These are phyloP conservation scores for Venusia cambrica DNA, from an alignment of 2,888 invertebrate genomes.

Conservation along the genomic window DNA sequence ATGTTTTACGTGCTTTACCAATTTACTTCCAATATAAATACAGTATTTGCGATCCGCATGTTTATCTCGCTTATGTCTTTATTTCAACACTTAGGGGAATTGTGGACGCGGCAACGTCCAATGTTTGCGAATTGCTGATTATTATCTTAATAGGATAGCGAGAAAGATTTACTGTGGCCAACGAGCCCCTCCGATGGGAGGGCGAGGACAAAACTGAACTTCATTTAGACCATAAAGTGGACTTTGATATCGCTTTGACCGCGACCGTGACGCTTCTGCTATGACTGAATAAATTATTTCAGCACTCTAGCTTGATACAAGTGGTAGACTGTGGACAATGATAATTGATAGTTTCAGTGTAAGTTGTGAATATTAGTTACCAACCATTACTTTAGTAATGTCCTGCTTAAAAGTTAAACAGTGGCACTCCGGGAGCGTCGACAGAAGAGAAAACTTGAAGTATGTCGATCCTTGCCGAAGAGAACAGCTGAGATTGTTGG, in stretches of 20 bases:
- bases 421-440: too few relatives aligned
- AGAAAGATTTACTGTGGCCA: conserved; percentile 54
- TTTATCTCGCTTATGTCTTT: conserved; percentile 21
- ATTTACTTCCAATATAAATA: conserved; percentile 4
- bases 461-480: too few relatives aligned
- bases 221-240: conserved; percentile 16
- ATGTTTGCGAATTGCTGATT: conserved; percentile 66
- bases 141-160: conserved; percentile 70
- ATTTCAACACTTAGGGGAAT: conserved; percentile 26
- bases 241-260: conserved; percentile 25
- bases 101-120: conserved; percentile 45
- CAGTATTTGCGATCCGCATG: conserved; percentile 6
- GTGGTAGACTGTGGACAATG: too few relatives aligned
- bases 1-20: not conserved
- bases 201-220: conserved; percentile 20
- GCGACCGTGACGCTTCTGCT: conserved; percentile 22
- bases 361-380: too few relatives aligned
- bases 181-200: conserved; percentile 25
- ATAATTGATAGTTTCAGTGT: too few relatives aligned
- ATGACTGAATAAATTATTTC: conserved; percentile 14
- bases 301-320: too few relatives aligned
- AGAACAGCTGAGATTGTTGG: too few relatives aligned
- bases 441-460: too few relatives aligned
- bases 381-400: too few relatives aligned
- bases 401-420: too few relatives aligned